Percentiles rank a stretch among this genome's conserved stretches.
Conservation (phyloP, 1,140 invertebrate species). For the Akabosia matsudoensis region DNA sequence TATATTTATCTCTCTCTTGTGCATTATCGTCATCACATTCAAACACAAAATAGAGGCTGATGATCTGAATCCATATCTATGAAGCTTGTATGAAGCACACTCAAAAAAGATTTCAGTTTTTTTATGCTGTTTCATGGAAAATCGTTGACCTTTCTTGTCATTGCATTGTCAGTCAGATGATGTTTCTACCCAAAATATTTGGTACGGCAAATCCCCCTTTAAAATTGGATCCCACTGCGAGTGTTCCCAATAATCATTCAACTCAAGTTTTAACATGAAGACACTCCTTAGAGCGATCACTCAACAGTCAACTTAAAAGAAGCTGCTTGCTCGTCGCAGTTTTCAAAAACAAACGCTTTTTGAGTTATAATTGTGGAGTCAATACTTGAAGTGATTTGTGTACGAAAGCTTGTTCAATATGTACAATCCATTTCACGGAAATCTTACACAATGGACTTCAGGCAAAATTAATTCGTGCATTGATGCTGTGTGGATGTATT, state of each 20-base stretch:
- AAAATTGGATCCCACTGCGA: not conserved
- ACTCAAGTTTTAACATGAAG: too few species aligned
- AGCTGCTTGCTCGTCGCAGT: too few species aligned
- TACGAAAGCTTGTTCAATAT: too few species aligned
- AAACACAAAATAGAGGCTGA: not conserved
- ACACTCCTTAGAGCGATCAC: too few species aligned
- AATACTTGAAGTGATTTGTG: too few species aligned
- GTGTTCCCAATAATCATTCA: not conserved
- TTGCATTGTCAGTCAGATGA: not conserved
- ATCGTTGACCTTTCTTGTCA: slow-evolving; percentile 12
- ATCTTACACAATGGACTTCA: too few species aligned
- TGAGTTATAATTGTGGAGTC: too few species aligned
- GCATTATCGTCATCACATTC: not conserved
- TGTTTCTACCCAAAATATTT: not conserved
- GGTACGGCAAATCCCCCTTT: not conserved
- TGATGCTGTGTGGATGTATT: too few species aligned
- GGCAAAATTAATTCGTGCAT: too few species aligned
- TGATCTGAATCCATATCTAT: not conserved
- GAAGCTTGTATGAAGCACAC: not conserved
- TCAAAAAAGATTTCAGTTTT: not conserved
- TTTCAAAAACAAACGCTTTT: too few species aligned
- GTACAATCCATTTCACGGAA: too few species aligned
- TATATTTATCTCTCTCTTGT: not conserved
- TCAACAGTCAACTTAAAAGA: too few species aligned
- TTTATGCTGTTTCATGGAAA: not conserved